Conservation (phyloP, 2,113 vertebrate genomes). For the Cryptotis parvus region DNA sequence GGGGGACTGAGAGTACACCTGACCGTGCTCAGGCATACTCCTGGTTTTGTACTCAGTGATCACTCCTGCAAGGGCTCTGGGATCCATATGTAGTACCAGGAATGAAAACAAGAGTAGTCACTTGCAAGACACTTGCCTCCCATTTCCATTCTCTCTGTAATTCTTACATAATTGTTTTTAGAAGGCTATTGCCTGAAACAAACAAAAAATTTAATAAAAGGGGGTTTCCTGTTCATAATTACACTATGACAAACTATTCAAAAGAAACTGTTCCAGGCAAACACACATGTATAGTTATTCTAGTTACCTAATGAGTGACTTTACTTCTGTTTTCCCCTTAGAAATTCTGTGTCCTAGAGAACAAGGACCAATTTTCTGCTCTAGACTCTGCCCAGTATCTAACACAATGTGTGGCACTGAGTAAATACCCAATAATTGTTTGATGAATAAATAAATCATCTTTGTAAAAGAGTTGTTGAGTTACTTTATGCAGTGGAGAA, state of each 20-base stretch:
- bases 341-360: neutral
- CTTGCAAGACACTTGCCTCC: no score
- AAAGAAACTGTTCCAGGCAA: neutral
- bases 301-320: neutral
- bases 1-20: no score
- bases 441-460: slow-evolving; percentile 15
- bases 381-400: neutral
- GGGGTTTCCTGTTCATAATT: neutral
- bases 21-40: no score
- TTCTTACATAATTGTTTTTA: neutral
- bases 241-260: neutral
- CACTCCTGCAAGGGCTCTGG: no score
- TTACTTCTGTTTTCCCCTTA: neutral
- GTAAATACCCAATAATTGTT: slow-evolving; percentile 11
- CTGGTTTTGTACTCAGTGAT: no score
- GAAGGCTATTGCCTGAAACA: neutral
- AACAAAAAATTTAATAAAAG: neutral
- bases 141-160: neutral
- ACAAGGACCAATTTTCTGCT: neutral
- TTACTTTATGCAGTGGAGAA: neutral
- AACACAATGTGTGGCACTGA: neutral
- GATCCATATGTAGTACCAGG: no score
- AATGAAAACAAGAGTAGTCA: no score
- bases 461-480: neutral
- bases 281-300: neutral